phyloP scores from a whole-genome alignment of 2,888 invertebrate genomes.

The Dendrolimus houi region DNA sequence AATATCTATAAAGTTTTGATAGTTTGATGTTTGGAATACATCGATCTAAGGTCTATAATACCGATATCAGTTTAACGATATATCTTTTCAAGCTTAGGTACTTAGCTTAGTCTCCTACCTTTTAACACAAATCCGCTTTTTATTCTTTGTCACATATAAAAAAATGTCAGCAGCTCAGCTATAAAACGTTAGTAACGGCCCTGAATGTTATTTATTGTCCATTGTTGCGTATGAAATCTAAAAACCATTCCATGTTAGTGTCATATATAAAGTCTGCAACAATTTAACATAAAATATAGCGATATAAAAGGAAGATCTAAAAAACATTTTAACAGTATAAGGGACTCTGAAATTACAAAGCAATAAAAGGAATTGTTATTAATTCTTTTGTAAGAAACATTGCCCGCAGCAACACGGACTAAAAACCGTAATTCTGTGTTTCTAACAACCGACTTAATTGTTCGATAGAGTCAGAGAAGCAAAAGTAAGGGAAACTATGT shows the following conservation, averaged over 20 bases:
- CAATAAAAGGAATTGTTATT: slow-evolving; percentile 12
- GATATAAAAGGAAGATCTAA: slow-evolving; percentile 11
- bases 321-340: neutral
- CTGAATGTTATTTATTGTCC: slow-evolving; percentile 9
- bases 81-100: too few species aligned
- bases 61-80: too few species aligned
- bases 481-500: slow-evolving; percentile 1
- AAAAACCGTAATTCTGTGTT: slow-evolving; percentile 4
- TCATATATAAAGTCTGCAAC: slow-evolving; percentile 14
- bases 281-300: slow-evolving; percentile 17
- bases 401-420: slow-evolving; percentile 6
- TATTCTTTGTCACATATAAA: neutral
- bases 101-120: too few species aligned
- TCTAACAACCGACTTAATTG: slow-evolving; percentile 15
- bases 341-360: slow-evolving; percentile 9
- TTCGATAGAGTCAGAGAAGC: slow-evolving; percentile 12
- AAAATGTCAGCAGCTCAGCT: neutral
- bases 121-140: neutral
- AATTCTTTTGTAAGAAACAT: slow-evolving; percentile 14
- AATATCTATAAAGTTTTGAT: too few species aligned
- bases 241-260: slow-evolving; percentile 8
- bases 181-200: neutral
- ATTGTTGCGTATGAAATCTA: slow-evolving; percentile 10
- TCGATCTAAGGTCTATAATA: too few species aligned
- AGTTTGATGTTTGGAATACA: too few species aligned